Base-by-base conservation (phyloP, 2,797 vertebrate species). In the Gallinago solitaria region DNA sequence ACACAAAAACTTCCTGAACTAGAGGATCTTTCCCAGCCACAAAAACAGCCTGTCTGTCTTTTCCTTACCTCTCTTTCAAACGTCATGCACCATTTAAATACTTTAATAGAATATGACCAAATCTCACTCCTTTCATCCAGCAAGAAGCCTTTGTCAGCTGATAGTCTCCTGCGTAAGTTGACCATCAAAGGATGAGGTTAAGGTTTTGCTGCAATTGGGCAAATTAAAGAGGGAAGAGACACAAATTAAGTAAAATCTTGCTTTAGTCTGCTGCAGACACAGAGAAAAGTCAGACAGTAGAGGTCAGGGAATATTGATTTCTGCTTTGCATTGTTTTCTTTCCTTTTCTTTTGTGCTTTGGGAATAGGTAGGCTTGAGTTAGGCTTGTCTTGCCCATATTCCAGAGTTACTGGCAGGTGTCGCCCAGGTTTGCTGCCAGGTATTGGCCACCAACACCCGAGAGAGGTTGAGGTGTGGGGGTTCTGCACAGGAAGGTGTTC, bases 11-110 rank as follows among this genome's bases (percentile, higher is more conserved):
- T 64, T 90, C 78, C 86, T 50, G 20, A 70, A 35, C 51, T 18
- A 80, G 80, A 95, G 93, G 91, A 96, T 93, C 94, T 95, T 90
- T 96, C 77, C 71, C 83, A 82, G 80, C 43, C 94, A 88, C 80
- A 84, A 82, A 83, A 86, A 25, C 61, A 78, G 51, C 43, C 71
- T 90, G 68, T 77, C 64, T 68, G 82, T 94, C 67, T n/a, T 88
- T 93, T 83, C 92, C 51, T 90, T 67, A 71, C 61, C 84, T 64
- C 30, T 70, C 80, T 84, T 82, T 82, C 57, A 75, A 57, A 89
- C 61, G 17, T 87, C 74, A 68, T 50, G 45, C 4, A 5, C 59
- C 8, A 18, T 86, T 91, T 81, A 91, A 65, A 65, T 56, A 75
- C 61, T 87, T 94, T 6, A 83, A 1, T 51, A 73, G 65, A 63